Evolutionary conservation across 2,888 invertebrate species (phyloP), one percentile per base, ranked within the genome.

Genomic region (Phengaris alcon): DNA sequence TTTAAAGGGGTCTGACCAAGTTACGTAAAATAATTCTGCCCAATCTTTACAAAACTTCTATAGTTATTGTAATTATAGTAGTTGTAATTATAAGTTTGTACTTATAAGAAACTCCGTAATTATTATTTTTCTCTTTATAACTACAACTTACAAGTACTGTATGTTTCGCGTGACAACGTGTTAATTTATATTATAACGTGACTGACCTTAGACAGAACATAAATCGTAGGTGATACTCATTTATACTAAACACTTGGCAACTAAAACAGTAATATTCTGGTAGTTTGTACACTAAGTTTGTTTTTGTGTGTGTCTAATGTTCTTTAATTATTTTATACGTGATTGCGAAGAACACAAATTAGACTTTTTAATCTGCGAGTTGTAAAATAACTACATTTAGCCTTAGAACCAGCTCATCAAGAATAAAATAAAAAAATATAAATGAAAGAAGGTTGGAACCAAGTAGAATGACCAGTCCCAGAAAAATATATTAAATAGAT

Each of bases 161-260:
- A 64, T 64, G 35, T 12, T 64, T 64, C 64, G 64, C 64, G 64
- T 64, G 64, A 64, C 64, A 64, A 35, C 35, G 64, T 64, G 35
- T 35, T 64, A 35, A 35, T 35, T 64, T 22, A 35, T 35, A 59
- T 44, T 64, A 64, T 13, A 13, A 44, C 64, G 64, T 64, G 64
- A 64, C 64, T 64, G 35, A 64, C 64, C 64, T 64, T 44, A 44
- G 12, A 35, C 35, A 64, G 64, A 64, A 64, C 64, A 64, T 64
- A 44, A 44, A 64, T 6, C 35, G 35, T 64, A 64, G 35, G 35
- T 64, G 64, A 44, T 64, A 44, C 64, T 64, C 64, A 44, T 64
- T 44, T 12, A 35, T 35, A 64, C 8, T 44, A 64, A 64, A 35
- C 64, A 35, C 64, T 12, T 64, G 35, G 64, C 64, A 64, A 59